Evolutionary conservation across 2,113 vertebrate genomes (phyloP).

Genomic region (Pelobates fuscus): DNA sequence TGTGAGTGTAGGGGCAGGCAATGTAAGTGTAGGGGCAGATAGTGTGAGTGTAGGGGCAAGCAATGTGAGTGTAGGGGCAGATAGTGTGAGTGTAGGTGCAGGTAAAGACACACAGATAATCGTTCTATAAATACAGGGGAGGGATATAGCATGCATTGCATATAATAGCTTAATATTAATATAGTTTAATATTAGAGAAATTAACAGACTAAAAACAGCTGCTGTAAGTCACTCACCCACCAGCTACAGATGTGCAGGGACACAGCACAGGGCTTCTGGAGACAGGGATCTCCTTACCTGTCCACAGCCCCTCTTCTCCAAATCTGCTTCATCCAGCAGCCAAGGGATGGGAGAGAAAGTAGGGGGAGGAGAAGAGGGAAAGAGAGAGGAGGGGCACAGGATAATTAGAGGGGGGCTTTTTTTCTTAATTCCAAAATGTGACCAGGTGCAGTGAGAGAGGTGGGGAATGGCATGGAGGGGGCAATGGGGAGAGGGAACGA

Average conservation of each 20-base stretch:
- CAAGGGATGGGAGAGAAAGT: background rate
- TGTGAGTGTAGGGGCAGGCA: too few relatives aligned
- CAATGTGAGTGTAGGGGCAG: too few relatives aligned
- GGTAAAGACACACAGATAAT: background rate
- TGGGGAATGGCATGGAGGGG: background rate
- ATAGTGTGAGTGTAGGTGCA: background rate
- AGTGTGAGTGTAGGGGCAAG: too few relatives aligned
- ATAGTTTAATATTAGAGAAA: too few relatives aligned
- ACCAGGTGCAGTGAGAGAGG: background rate
- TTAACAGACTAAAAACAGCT: background rate
- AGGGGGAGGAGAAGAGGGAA: background rate
- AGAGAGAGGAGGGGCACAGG: background rate
- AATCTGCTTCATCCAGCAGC: slow-evolving; percentile 20
- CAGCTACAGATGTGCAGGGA: background rate
- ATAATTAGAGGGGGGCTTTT: background rate
- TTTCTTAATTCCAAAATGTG: background rate
- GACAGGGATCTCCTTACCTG: slow-evolving; percentile 10
- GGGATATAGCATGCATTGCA: too few relatives aligned
- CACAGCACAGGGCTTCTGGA: background rate
- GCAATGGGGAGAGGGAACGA: background rate
- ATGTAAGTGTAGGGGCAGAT: too few relatives aligned
- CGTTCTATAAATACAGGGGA: background rate
- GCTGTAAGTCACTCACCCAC: background rate
- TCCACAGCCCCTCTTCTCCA: background rate
- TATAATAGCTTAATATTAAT: too few relatives aligned